Conservation (phyloP, 2,113 vertebrate species). For the Zosterops pallidus region DNA sequence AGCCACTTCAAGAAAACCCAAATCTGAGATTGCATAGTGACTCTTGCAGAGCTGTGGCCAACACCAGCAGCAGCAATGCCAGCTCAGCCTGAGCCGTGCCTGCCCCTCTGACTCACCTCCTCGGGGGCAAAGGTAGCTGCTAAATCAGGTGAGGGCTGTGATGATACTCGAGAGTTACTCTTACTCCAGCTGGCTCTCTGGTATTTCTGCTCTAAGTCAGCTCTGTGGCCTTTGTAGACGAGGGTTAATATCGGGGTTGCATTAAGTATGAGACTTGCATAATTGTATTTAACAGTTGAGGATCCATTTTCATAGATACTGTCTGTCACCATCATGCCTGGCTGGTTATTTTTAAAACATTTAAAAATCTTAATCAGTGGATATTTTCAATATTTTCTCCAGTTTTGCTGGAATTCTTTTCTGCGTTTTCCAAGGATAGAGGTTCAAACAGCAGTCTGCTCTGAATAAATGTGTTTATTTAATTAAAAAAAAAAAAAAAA, state of each 20-base stretch:
- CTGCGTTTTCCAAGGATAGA: background rate
- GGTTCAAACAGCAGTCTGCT: background rate
- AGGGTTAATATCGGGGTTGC: background rate
- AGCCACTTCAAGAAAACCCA: background rate
- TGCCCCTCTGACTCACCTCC: background rate
- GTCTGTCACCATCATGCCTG: background rate
- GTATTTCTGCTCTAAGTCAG: background rate
- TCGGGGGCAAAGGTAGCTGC: background rate
- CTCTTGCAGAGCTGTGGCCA: background rate
- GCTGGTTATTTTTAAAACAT: background rate
- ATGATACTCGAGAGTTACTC: too few species aligned
- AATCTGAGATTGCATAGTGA: rapidly evolving
- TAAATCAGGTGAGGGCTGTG: background rate
- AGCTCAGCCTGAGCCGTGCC: background rate
- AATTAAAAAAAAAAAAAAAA: background rate
- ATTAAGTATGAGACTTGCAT: background rate
- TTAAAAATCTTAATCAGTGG: background rate
- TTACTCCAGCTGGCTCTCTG: background rate
- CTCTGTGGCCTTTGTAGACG: background rate
- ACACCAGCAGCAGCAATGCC: background rate
- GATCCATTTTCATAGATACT: rapidly evolving
- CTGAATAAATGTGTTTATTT: background rate
- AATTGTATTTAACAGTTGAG: background rate
- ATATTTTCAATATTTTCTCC: background rate
- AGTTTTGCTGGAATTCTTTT: background rate